Percentiles rank a stretch among this genome's conserved stretches.
Evolutionary conservation across 2,797 vertebrate genomes (phyloP).

Genomic region (Diglossa cyanea): DNA sequence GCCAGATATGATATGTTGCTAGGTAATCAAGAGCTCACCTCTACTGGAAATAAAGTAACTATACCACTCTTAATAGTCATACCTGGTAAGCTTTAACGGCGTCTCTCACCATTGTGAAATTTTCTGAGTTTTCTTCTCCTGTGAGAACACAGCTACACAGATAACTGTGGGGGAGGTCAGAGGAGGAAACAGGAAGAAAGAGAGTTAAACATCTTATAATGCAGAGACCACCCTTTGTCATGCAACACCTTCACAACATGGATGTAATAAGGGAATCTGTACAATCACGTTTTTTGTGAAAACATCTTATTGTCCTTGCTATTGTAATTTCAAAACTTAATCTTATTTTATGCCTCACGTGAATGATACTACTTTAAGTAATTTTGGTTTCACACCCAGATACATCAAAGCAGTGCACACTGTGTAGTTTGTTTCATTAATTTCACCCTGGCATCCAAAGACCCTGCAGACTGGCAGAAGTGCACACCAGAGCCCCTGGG

Average conservation of each 20-base stretch:
- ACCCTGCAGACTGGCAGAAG: not conserved
- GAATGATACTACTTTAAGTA: not conserved
- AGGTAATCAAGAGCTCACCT: not conserved
- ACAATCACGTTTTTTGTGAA: not conserved
- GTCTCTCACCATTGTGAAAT: slow-evolving; percentile 74
- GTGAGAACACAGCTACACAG: slow-evolving; percentile 86
- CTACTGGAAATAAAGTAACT: not conserved
- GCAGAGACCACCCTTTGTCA: not conserved
- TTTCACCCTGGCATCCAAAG: not conserved
- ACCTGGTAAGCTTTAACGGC: slow-evolving; percentile 87
- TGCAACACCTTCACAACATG: not conserved
- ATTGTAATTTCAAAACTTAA: not conserved
- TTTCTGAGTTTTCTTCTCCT: slow-evolving; percentile 74
- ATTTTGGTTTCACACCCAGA: not conserved
- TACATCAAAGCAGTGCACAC: not conserved
- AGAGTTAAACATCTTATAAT: not conserved
- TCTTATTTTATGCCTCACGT: not conserved
- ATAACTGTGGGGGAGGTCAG: slow-evolving; percentile 64
- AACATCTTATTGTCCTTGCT: not conserved
- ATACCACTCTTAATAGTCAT: not conserved
- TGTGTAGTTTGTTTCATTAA: not conserved
- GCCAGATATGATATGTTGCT: not conserved
- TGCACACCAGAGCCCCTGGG: not conserved
- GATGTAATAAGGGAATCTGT: not conserved
- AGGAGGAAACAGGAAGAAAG: not conserved